These are phyloP conservation scores for Pterostichus niger DNA, from an alignment of 2,888 invertebrate genomes.

Conservation along the genomic window DNA sequence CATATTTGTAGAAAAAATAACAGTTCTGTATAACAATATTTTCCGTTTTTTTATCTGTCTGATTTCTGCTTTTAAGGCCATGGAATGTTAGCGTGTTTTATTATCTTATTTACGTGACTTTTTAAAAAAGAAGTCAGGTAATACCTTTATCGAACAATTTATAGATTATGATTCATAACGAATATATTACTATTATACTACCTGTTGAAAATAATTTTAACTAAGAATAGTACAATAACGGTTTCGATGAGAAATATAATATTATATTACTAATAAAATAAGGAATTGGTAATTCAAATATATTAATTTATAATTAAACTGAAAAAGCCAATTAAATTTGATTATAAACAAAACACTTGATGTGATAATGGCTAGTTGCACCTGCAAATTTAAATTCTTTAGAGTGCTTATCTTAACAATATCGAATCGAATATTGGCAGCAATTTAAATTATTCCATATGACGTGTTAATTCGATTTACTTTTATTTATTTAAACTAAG, in stretches of 20 bases:
- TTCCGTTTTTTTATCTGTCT: constrained; percentile 1
- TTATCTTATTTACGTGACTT: constrained; percentile 23
- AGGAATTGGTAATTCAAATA: not conserved
- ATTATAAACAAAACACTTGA: too few relatives aligned
- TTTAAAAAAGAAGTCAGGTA: constrained; percentile 7
- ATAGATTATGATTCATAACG: constrained; percentile 17
- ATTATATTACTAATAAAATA: too few relatives aligned
- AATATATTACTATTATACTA: not conserved
- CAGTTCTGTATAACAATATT: not conserved
- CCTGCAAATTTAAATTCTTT: too few relatives aligned
- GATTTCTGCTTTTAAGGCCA: constrained; percentile 30
- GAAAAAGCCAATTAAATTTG: not conserved
- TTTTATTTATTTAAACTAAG: too few relatives aligned
- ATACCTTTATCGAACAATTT: constrained; percentile 35
- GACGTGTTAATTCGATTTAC: too few relatives aligned
- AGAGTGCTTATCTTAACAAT: too few relatives aligned
- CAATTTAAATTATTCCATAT: too few relatives aligned
- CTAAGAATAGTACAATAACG: not conserved
- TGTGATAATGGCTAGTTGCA: too few relatives aligned
- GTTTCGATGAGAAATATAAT: not conserved
- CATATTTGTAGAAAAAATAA: not conserved
- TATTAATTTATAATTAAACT: not conserved
- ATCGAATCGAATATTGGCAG: too few relatives aligned
- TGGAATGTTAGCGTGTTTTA: constrained; percentile 3
- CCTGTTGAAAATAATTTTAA: not conserved